Evolutionary conservation across 2,888 invertebrate species (phyloP).

Genomic region (Sympetrum striolatum): DNA sequence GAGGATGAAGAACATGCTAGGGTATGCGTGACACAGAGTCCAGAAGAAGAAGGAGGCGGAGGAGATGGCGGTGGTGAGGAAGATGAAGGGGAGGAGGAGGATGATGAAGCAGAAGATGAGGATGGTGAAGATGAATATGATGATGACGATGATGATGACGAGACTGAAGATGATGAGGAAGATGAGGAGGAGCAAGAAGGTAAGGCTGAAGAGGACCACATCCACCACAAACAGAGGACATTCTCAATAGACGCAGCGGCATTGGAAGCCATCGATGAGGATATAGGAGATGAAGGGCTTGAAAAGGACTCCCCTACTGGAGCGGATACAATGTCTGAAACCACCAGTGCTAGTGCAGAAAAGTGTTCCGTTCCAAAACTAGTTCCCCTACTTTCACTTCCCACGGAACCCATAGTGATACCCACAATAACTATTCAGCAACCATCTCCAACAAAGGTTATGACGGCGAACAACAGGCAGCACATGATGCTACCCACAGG

Average conservation of each 20-base stretch:
- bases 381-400: slow-evolving; percentile 53
- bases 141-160: slow-evolving; percentile 58
- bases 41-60: not conserved
- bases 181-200: slow-evolving; percentile 59
- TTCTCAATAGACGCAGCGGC: slow-evolving; percentile 48
- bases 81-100: slow-evolving; percentile 17
- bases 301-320: slow-evolving; percentile 59
- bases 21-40: slow-evolving; percentile 10
- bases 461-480: slow-evolving; percentile 55
- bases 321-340: slow-evolving; percentile 60
- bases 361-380: not conserved
- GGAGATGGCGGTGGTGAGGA: slow-evolving; percentile 6
- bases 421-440: slow-evolving; percentile 72
- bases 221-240: slow-evolving; percentile 24
- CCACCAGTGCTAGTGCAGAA: slow-evolving; percentile 46
- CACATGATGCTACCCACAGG: slow-evolving; percentile 54
- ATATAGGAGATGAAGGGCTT: slow-evolving; percentile 52
- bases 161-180: slow-evolving; percentile 58
- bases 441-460: slow-evolving; percentile 71
- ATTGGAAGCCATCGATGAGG: slow-evolving; percentile 55
- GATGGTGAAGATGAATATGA: slow-evolving; percentile 52
- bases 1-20: not conserved
- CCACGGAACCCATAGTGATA: slow-evolving; percentile 66
- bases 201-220: slow-evolving; percentile 54
- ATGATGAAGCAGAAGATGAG: slow-evolving; percentile 42